Evolutionary conservation across 2,113 vertebrate species (phyloP).

Genomic region (Pipa parva): DNA sequence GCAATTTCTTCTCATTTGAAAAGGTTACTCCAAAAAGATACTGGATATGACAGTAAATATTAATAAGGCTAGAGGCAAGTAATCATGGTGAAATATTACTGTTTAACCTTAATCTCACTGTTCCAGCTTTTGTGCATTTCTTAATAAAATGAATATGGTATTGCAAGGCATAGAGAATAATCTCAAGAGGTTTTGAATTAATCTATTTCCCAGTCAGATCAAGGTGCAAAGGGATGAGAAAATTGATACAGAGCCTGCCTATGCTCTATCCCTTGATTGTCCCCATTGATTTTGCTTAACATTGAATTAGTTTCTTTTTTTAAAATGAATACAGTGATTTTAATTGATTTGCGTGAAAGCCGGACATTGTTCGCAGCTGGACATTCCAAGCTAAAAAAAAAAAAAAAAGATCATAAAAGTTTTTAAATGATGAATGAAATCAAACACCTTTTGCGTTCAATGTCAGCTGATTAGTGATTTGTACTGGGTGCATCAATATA

Average conservation of each 20-base stretch:
- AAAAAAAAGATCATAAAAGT: too few species aligned
- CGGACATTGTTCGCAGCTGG: neutral
- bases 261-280: slow-evolving; percentile 19
- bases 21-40: too few species aligned
- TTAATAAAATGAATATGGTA: slow-evolving; percentile 27
- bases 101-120: slow-evolving; percentile 16
- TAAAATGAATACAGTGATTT: slow-evolving; percentile 30
- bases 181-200: slow-evolving; percentile 32
- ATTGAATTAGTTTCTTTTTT: slow-evolving; percentile 14
- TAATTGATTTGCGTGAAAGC: slow-evolving; percentile 24
- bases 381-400: too few species aligned
- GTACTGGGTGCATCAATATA: too few species aligned
- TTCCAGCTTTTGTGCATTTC: slow-evolving; percentile 15
- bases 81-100: neutral
- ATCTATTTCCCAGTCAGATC: slow-evolving; percentile 33
- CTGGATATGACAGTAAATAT: neutral
- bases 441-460: too few species aligned
- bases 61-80: slow-evolving; percentile 6
- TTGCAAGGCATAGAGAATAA: slow-evolving; percentile 6
- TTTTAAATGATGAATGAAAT: too few species aligned
- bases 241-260: slow-evolving; percentile 29
- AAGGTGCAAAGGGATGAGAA: slow-evolving; percentile 37
- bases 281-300: slow-evolving; percentile 29
- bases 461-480: too few species aligned
- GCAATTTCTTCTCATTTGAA: neutral